Conservation (phyloP, 2,797 vertebrate species). For the Peromyscus attwateri region DNA sequence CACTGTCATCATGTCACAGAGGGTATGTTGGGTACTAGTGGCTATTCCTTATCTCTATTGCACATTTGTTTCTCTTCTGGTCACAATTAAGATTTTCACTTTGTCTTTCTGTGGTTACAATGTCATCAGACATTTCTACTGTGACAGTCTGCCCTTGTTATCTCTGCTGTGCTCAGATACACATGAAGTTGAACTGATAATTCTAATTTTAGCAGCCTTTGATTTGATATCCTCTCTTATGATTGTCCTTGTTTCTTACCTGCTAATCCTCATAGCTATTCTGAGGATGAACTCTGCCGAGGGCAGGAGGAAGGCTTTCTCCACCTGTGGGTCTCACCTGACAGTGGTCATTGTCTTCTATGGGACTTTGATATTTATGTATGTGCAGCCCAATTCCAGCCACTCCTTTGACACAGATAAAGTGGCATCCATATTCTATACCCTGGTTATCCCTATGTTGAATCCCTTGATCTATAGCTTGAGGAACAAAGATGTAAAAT, state of each 20-base stretch:
- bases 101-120: slow-evolving; percentile 69
- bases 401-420: slow-evolving; percentile 75
- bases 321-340: slow-evolving; percentile 74
- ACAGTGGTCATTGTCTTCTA: slow-evolving; percentile 70
- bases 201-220: slow-evolving; percentile 64
- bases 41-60: slow-evolving; percentile 51
- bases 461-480: slow-evolving; percentile 80
- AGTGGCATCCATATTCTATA: slow-evolving; percentile 77
- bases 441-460: slow-evolving; percentile 73
- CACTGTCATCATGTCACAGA: slow-evolving; percentile 51
- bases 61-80: slow-evolving; percentile 39
- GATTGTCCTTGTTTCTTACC: slow-evolving; percentile 70
- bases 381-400: slow-evolving; percentile 69
- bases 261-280: slow-evolving; percentile 66
- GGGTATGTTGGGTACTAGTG: slow-evolving; percentile 29
- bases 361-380: slow-evolving; percentile 77
- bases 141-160: slow-evolving; percentile 72
- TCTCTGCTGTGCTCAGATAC: slow-evolving; percentile 69
- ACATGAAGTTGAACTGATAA: slow-evolving; percentile 64
- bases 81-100: slow-evolving; percentile 58
- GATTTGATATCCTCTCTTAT: slow-evolving; percentile 68
- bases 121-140: slow-evolving; percentile 74
- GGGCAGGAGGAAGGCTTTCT: slow-evolving; percentile 73
- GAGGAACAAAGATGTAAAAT: slow-evolving; percentile 76
- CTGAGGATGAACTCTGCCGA: slow-evolving; percentile 72